Base-by-base conservation (phyloP, 2,113 vertebrate genomes). In the Lamprologus ornatipinnis region DNA sequence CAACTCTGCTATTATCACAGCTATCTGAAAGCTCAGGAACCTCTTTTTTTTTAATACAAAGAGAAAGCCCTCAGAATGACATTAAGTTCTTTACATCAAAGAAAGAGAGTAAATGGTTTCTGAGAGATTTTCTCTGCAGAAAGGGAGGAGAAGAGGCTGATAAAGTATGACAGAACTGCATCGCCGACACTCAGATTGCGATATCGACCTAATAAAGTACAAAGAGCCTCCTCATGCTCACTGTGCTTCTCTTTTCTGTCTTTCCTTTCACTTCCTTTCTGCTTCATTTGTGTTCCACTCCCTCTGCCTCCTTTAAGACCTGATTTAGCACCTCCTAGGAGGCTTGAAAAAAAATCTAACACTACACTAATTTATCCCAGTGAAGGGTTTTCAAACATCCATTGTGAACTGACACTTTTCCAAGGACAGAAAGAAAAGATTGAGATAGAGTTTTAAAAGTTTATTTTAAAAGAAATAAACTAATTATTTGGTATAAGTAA, bases 51-150 rank as follows among this genome's bases (percentile, higher is more conserved):
- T 94, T 88, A 91, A 89, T 78, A 79, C 84, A 86, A 70, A 47
- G 78, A 73, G 90, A 92, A 87, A 83, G 84, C 85, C 88, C 57
- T 81, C 42, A 63, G 80, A 91, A 81, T 11, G 80, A 83, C 83
- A 89, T 87, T 83, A 82, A 91, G 87, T 85, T 92, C 53, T 87
- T 88, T 63, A 92, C 93, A 93, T 95, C 88, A 95, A 95, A 94
- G 87, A 84, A 82, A 73, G 51, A 19, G 23, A 89, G 60, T 84
- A 88, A 94, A 93, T 93, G 90, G 89, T 81, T 91, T 91, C 60
- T 80, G 49, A 75, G 75, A 87, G 84, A 73, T 91, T 88, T 83
- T 83, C 53, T 70, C 68, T 13, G 58, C 78, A 54, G 68, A 79
- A 33, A 78, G 47, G 63, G 83, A 80, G 80, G 63, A 85, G 86